A percentile compares a stretch with the other conserved stretches of the same genome.
Conservation (phyloP, 2,113 vertebrate species). For the Lynx canadensis region DNA sequence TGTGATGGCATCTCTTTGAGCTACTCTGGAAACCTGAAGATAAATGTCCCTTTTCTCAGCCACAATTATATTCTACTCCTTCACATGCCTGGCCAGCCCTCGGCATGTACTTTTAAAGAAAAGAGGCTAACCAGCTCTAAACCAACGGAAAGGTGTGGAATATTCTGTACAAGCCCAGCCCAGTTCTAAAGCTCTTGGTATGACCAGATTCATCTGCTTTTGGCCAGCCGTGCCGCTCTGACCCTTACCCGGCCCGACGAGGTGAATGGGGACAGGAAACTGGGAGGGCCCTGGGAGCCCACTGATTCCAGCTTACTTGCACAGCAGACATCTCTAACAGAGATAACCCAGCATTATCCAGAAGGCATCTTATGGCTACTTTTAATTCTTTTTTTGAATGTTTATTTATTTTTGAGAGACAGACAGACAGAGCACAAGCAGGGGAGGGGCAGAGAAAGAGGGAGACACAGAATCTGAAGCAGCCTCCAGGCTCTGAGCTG, state of each 20-base stretch:
- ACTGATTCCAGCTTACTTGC: not conserved
- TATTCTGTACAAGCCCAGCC: not conserved
- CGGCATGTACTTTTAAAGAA: not conserved
- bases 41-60: not conserved
- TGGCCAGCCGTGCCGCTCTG: not conserved
- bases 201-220: not conserved
- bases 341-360: not conserved
- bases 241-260: not conserved
- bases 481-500: no score
- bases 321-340: not conserved
- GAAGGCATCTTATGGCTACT: not conserved
- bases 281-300: fast-evolving
- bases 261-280: not conserved
- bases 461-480: no score
- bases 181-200: not conserved
- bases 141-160: not conserved
- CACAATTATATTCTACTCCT: not conserved
- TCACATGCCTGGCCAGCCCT: not conserved
- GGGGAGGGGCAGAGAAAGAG: no score
- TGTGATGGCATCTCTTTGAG: not conserved
- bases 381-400: not conserved
- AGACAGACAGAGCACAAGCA: no score
- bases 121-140: conserved; percentile 1
- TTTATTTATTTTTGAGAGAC: no score
- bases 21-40: not conserved